Percentiles rank a stretch among this genome's conserved stretches.
Conservation (phyloP, 1,140 invertebrate species). For the Anadara kagoshimensis region DNA sequence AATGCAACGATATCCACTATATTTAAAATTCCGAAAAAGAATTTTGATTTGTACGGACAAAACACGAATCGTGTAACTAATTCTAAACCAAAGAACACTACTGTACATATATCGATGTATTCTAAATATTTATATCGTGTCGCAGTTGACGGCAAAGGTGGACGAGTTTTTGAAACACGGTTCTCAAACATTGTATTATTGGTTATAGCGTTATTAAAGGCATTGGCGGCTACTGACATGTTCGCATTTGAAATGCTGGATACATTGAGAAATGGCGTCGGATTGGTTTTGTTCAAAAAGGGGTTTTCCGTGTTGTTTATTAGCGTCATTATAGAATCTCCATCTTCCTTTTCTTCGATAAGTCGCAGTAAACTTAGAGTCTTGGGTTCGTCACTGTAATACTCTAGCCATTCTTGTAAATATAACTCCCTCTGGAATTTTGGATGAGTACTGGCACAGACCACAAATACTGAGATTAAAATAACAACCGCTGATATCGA, state of each 20-base stretch:
- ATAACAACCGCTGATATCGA: constrained; percentile 41
- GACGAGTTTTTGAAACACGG: no score
- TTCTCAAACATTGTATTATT: no score
- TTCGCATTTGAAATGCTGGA: background rate
- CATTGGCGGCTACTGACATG: no score
- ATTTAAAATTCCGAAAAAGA: constrained; percentile 91
- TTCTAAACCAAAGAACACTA: constrained; percentile 72
- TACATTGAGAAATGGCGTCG: background rate
- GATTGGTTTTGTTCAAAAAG: background rate
- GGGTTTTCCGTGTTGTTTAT: constrained; percentile 5
- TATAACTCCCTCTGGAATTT: constrained; percentile 36
- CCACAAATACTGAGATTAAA: constrained; percentile 36
- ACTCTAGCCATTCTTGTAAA: constrained; percentile 31
- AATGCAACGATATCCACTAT: constrained; percentile 98
- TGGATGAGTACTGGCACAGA: constrained; percentile 40
- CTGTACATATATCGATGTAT: constrained; percentile 65
- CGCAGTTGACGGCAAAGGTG: no score
- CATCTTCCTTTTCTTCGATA: background rate
- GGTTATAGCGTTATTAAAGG: no score
- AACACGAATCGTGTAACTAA: constrained; percentile 62
- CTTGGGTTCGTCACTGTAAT: constrained; percentile 13
- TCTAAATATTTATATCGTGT: constrained; percentile 23
- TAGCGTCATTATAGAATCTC: background rate
- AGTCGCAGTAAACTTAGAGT: background rate
- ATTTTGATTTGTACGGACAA: constrained; percentile 69